Percentiles rank a stretch among this genome's conserved stretches.
phyloP scores from a whole-genome alignment of 2,888 invertebrate species.

The Cephonodes hylas region DNA sequence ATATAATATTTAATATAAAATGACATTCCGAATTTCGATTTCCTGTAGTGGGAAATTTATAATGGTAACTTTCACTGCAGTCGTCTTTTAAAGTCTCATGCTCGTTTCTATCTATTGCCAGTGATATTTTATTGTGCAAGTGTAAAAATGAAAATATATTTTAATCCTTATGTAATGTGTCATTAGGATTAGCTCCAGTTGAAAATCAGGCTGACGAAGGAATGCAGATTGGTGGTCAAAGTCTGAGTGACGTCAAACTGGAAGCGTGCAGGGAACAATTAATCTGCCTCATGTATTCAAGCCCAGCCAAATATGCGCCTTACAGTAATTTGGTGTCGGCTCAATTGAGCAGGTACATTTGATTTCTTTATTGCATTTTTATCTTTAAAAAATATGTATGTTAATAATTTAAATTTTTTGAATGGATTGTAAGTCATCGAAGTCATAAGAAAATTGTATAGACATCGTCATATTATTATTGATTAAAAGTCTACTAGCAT shows the following conservation, averaged over 20 bases:
- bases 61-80: too few species aligned
- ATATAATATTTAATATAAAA: too few species aligned
- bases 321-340: conserved; percentile 94
- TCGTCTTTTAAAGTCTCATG: too few species aligned
- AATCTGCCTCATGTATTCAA: conserved; percentile 93
- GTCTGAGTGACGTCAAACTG: conserved; percentile 76
- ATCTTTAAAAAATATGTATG: too few species aligned
- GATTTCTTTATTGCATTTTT: background rate
- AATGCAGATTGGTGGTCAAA: conserved; percentile 56
- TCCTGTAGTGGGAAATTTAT: too few species aligned
- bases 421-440: background rate
- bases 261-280: conserved; percentile 88
- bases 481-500: too few species aligned
- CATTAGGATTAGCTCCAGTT: conserved; percentile 83
- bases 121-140: background rate
- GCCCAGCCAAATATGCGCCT: conserved; percentile 93
- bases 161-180: too few species aligned
- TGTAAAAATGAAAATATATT: too few species aligned
- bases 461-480: too few species aligned
- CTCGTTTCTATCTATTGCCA: too few species aligned
- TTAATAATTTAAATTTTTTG: background rate
- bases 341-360: conserved; percentile 89
- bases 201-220: conserved; percentile 64
- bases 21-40: too few species aligned
- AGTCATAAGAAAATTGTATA: too few species aligned